Percentiles rank a stretch among this genome's conserved stretches.
These are phyloP conservation scores for Buathra laborator DNA, from an alignment of 2,888 invertebrate species.

Conservation along the genomic window DNA sequence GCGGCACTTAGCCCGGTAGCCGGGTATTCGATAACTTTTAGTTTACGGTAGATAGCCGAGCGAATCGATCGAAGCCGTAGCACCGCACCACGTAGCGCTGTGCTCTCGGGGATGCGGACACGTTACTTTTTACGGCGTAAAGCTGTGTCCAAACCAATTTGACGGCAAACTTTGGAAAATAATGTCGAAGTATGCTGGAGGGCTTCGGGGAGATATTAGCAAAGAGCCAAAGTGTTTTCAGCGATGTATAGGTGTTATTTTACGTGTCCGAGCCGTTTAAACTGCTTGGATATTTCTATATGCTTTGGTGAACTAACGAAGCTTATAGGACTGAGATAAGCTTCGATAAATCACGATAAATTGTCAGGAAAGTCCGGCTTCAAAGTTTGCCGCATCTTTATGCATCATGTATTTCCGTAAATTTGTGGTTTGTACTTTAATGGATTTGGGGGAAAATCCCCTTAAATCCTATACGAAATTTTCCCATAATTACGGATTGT, in stretches of 20 bases:
- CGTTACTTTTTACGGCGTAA: not conserved
- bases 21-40: conserved; percentile 34
- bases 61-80: not conserved
- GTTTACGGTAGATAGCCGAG: not conserved
- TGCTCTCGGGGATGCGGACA: not conserved
- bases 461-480: no score
- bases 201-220: not conserved
- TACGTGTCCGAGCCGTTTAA: no score
- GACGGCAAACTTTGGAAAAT: not conserved
- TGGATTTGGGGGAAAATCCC: no score
- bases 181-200: not conserved
- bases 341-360: not conserved
- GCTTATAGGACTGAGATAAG: not conserved
- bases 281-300: no score
- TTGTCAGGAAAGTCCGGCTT: not conserved
- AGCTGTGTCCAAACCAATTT: not conserved
- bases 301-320: not conserved
- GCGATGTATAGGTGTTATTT: not conserved
- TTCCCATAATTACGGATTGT: no score
- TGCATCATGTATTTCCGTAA: not conserved
- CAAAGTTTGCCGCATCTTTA: not conserved
- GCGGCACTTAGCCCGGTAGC: conserved; percentile 32
- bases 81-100: not conserved
- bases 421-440: no score
- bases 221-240: not conserved